Evolutionary conservation across 2,113 vertebrate species (phyloP), one percentile per base, ranked within the genome.

Genomic region (Semicossyphus pulcher): DNA sequence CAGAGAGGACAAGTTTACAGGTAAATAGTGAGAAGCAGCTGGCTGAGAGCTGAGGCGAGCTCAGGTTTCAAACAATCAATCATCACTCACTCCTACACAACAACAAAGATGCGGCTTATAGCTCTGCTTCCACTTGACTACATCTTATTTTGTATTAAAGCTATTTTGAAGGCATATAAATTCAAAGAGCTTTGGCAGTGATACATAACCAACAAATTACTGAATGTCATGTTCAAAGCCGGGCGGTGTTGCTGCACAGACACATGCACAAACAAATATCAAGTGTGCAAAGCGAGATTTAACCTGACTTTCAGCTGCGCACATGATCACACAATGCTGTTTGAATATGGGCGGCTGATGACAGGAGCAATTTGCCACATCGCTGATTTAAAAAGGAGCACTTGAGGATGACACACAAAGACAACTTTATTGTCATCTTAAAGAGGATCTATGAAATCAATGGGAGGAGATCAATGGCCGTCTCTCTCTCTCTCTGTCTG

Each of bases 401-500:
- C 82, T 81, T 74, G 69, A 72, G 80, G 80, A 88, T 76, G 83
- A 64, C 85, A 87, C 68, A 61, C 58, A 77, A 62, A 86, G 85
- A 85, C 82, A 82, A 84, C 76, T 88, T 84, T 79, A 86, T 79
- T 72, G 82, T 89, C 86, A 76, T 79, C 73, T 72, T 72, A 54
- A 80, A 87, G 68, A 60, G 77, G 81, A 87, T 90, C 86, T 72
- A 83, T 84, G 82, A 86, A 90, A 87, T 88, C 87, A 88, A 85
- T 89, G 72, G 52, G 57, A 77, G 29, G 57, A 86, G 76, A 91
- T 91, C 89, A 87, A 91, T 87, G 76, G 41, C 60, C 0, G 36
- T 51, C 68, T 74, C 67, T 53, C 66, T 12, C 62, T 34, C 54
- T 20, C 14, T 48, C 67, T 41, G 64, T 63, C 62, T 79, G 70